A percentile compares a stretch with the other conserved stretches of the same genome.
phyloP scores from a whole-genome alignment of 2,797 vertebrate species.

The Oreochromis mossambicus region DNA sequence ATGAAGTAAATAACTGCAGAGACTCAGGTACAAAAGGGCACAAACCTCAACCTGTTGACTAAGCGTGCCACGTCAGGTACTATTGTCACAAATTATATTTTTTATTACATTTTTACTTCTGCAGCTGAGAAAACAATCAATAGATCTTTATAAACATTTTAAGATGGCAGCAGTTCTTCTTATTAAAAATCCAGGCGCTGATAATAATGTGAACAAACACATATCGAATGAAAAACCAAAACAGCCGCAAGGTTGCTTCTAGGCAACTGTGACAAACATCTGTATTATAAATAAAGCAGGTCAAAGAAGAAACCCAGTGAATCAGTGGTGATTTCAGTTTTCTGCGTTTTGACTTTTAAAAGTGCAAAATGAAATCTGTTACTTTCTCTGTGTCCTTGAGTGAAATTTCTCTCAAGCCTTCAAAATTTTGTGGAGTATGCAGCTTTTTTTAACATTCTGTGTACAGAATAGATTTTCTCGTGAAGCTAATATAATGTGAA shows the following conservation, averaged over 20 bases:
- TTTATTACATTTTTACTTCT: not conserved
- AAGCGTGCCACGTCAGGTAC: not conserved
- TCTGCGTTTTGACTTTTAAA: not conserved
- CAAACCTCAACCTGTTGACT: not conserved
- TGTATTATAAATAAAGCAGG: not conserved
- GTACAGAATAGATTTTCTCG: not conserved
- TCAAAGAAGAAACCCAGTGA: not conserved
- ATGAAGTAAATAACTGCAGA: not conserved
- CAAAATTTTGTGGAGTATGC: not conserved
- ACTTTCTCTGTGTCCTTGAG: not conserved
- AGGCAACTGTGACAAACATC: not conserved
- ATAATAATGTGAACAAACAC: not conserved
- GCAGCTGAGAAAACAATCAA: not conserved
- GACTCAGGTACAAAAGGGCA: not conserved
- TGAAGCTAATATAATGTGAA: not conserved
- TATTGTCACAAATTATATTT: not conserved
- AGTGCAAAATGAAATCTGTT: not conserved
- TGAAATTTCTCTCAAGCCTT: not conserved
- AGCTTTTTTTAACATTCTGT: not conserved
- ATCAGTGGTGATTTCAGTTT: not conserved
- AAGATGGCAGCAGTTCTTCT: not conserved
- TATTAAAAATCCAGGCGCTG: not conserved
- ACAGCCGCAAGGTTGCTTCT: not conserved
- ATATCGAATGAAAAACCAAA: not conserved
- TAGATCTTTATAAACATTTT: not conserved